phyloP scores from a whole-genome alignment of 2,797 vertebrate species.

The Clamator glandarius region DNA sequence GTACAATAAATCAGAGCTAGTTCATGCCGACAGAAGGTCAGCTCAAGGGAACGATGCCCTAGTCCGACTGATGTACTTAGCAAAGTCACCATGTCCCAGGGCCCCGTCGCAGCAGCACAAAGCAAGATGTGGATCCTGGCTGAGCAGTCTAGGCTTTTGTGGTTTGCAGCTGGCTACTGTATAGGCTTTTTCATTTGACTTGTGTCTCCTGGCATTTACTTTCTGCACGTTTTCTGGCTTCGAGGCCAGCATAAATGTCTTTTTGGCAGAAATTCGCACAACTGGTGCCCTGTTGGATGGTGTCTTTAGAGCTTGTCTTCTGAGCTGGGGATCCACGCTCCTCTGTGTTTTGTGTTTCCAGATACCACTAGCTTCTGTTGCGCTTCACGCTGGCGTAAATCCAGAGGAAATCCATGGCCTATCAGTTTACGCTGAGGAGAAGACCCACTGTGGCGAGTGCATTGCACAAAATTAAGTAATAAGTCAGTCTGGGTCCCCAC shows the following conservation, averaged over 20 bases:
- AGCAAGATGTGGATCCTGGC: background rate
- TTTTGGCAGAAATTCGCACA: background rate
- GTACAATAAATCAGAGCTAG: background rate
- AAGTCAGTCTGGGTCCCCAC: conserved; percentile 27
- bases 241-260: background rate
- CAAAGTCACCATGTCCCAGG: background rate
- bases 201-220: background rate
- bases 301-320: background rate
- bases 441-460: background rate
- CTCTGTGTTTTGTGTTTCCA: background rate
- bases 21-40: background rate
- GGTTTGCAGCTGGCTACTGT: background rate
- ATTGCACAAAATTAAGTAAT: conserved; percentile 36
- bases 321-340: rapidly evolving
- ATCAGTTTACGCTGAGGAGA: background rate
- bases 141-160: background rate
- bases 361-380: background rate
- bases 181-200: background rate
- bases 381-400: background rate
- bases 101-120: background rate
- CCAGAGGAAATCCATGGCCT: background rate
- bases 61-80: background rate
- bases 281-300: rapidly evolving
- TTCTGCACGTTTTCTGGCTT: background rate
- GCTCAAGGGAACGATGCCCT: background rate